phyloP scores from a whole-genome alignment of 2,113 vertebrate genomes.

The Trinectes maculatus region DNA sequence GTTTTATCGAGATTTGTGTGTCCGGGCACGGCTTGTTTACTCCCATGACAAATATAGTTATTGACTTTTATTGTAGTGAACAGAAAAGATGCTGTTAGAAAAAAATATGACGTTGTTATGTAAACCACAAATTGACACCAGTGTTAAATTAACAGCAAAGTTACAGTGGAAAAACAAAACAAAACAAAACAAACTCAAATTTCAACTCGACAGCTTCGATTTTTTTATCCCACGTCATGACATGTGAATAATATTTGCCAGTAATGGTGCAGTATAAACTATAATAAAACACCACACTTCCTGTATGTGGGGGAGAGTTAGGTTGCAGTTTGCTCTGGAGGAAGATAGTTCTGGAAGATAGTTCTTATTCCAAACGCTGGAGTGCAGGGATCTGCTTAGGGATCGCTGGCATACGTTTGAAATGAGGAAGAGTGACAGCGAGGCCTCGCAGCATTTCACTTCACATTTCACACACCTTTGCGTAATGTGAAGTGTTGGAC shows the following conservation, averaged over 20 bases:
- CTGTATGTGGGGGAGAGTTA: background rate
- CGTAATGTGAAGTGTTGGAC: slow-evolving; percentile 61
- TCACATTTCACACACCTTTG: slow-evolving; percentile 52
- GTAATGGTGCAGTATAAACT: slow-evolving; percentile 7
- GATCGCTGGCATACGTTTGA: slow-evolving; percentile 58
- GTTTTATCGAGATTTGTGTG: slow-evolving; percentile 8
- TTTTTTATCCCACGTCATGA: slow-evolving; percentile 1
- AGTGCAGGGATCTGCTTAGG: slow-evolving; percentile 42
- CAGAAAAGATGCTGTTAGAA: slow-evolving; percentile 19
- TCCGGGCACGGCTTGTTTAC: background rate
- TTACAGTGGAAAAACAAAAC: slow-evolving; percentile 22
- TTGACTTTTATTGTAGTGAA: slow-evolving; percentile 26
- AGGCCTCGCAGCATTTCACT: slow-evolving; percentile 56
- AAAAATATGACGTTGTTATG: slow-evolving; percentile 24
- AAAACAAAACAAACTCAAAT: slow-evolving; percentile 13
- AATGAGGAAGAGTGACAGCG: slow-evolving; percentile 68
- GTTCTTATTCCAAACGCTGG: slow-evolving; percentile 28
- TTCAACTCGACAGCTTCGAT: slow-evolving; percentile 7
- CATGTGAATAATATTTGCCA: slow-evolving; percentile 12
- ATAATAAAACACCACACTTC: background rate
- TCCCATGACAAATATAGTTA: slow-evolving; percentile 18
- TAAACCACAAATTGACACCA: slow-evolving; percentile 20
- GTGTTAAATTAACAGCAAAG: slow-evolving; percentile 37
- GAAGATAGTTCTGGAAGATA: slow-evolving; percentile 52
- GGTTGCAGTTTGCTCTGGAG: slow-evolving; percentile 8